Conservation (phyloP, 1,140 invertebrate species). For the Solenopsis fugax region DNA sequence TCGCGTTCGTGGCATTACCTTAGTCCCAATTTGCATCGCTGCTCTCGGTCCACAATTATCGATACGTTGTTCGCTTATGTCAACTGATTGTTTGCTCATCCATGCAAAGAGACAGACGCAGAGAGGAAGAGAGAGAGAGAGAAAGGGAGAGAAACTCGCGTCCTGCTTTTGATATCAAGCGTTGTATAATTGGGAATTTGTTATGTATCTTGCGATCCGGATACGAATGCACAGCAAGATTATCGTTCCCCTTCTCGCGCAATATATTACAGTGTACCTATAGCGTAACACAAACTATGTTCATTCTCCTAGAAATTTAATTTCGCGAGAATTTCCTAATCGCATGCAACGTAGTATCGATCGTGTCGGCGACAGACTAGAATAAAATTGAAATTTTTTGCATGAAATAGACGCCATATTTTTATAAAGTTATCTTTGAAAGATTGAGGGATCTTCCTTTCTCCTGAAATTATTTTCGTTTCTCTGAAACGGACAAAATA, state of each 20-base stretch:
- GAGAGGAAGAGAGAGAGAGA: neutral
- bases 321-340: slow-evolving; percentile 62
- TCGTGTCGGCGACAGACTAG: slow-evolving; percentile 34
- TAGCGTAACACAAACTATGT: slow-evolving; percentile 44
- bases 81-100: slow-evolving; percentile 51
- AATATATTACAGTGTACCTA: slow-evolving; percentile 32
- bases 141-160: neutral
- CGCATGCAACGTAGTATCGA: slow-evolving; percentile 52
- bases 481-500: neutral
- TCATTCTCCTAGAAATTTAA: slow-evolving; percentile 62
- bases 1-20: slow-evolving; percentile 42
- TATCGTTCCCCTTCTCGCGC: slow-evolving; percentile 42
- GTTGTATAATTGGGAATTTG: slow-evolving; percentile 43
- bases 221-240: slow-evolving; percentile 37
- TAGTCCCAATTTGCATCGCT: slow-evolving; percentile 55
- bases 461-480: neutral
- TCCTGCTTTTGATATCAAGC: neutral
- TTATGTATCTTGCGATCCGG: slow-evolving; percentile 35
- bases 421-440: slow-evolving; percentile 10
- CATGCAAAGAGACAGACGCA: neutral
- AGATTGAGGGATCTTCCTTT: neutral
- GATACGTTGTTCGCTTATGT: slow-evolving; percentile 56
- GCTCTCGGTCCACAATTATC: slow-evolving; percentile 44
- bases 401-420: slow-evolving; percentile 4
- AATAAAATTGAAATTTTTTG: slow-evolving; percentile 47